A percentile compares a stretch with the other conserved stretches of the same genome.
Evolutionary conservation across 2,797 vertebrate species (phyloP).

Genomic region (Clarias laeviceps): DNA sequence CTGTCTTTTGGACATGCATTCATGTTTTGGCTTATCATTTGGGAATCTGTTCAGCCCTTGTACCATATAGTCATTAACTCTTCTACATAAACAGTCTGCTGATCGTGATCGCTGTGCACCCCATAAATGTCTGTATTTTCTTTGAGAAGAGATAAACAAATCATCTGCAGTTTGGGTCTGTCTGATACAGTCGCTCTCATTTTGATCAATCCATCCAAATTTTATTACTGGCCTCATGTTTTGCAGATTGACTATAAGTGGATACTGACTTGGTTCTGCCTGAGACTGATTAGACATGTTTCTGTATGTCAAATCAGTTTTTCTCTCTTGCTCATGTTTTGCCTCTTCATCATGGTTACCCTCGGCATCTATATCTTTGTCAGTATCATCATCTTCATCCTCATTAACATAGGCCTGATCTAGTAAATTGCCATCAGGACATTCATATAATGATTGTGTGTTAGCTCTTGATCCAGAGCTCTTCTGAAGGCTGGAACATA

Average conservation of each 20-base stretch:
- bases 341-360: constrained; percentile 31
- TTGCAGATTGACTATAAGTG: constrained; percentile 44
- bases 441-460: constrained; percentile 42
- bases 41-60: constrained; percentile 75
- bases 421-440: constrained; percentile 49
- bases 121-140: constrained; percentile 55
- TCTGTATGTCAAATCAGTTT: constrained; percentile 57
- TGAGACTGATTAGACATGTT: constrained; percentile 71
- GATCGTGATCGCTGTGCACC: constrained; percentile 71
- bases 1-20: constrained; percentile 61
- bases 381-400: constrained; percentile 50
- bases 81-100: constrained; percentile 69
- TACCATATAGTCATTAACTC: constrained; percentile 61
- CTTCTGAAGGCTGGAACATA: constrained; percentile 60
- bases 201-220: neutral
- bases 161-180: constrained; percentile 55
- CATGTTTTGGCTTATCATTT: constrained; percentile 70
- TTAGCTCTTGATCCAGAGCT: constrained; percentile 64
- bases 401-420: constrained; percentile 64
- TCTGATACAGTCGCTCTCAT: constrained; percentile 42
- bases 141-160: constrained; percentile 55
- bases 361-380: constrained; percentile 52
- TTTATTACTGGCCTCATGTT: neutral
- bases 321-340: constrained; percentile 66
- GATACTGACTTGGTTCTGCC: constrained; percentile 60